phyloP scores from a whole-genome alignment of 2,113 vertebrate genomes.

The Spheniscus mendiculus region DNA sequence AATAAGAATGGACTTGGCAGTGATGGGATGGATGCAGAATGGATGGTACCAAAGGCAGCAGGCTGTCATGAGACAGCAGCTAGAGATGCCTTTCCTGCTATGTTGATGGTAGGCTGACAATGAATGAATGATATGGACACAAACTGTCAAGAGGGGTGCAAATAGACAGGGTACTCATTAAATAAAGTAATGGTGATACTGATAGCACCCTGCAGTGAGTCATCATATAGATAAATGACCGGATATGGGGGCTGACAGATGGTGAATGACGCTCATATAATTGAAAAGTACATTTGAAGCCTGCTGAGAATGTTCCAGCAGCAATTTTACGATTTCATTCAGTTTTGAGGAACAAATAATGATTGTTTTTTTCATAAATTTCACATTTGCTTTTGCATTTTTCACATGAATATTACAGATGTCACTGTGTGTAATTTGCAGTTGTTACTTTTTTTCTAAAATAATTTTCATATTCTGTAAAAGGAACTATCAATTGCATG shows the following conservation, averaged over 20 bases:
- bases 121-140: not conserved
- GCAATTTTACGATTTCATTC: conserved; percentile 7
- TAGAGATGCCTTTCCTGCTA: not conserved
- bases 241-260: conserved; percentile 42
- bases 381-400: conserved; percentile 34
- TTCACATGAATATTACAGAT: not conserved
- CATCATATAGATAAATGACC: conserved; percentile 46
- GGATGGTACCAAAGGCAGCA: not conserved
- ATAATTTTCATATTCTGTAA: not conserved
- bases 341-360: not conserved
- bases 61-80: not conserved
- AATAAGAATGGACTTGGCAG: accelerated
- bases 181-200: conserved; percentile 50
- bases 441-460: not conserved
- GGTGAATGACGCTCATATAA: conserved; percentile 48
- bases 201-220: conserved; percentile 45
- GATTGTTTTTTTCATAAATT: not conserved
- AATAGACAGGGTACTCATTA: conserved; percentile 30
- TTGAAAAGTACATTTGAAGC: conserved; percentile 57
- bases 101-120: not conserved
- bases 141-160: not conserved
- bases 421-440: not conserved
- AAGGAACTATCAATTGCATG: not conserved
- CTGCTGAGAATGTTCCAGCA: conserved; percentile 14
- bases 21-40: not conserved